Evolutionary conservation across 1,140 invertebrate species (phyloP), one percentile per base, ranked within the genome.

Genomic region (Drosophila elegans): DNA sequence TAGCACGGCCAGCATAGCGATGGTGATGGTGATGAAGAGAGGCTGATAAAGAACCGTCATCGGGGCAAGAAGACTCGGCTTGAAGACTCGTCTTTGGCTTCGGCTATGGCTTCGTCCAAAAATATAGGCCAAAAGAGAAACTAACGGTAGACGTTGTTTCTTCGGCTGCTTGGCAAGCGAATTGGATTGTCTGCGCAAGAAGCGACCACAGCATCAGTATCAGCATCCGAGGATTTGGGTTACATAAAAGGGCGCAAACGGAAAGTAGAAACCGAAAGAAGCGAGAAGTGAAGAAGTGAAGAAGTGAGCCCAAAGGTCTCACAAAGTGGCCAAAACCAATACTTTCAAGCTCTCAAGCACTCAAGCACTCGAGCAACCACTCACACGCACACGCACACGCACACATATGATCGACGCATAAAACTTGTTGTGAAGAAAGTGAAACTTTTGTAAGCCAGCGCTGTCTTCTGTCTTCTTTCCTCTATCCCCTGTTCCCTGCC

Each of bases 81-180:
- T 3, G 52, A 41, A 62, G 53, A 54, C 59, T 51, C 66, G 54
- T 13, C 57, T 62, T 45, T 36, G 53, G 16, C 48, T 59, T 34
- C 25, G 55, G 48, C 68, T 44, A 13, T 21, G 29, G 34, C 45
- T 63, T 62, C 67, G 61, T 41, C 61, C 67, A 6, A 42, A 80
- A 89, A 91, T 91, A 85, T 91, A 86, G 90, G 90, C 90, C 90
- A 91, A 91, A 91, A 91, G 90, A 91, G 90, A 91, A 91, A 91
- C 90, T 91, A 91, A 91, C 89, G 81, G 89, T 91, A 91, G 73
- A 89, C 59, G 67, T 49, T 71, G 78, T 52, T 79, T 55, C 57
- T 63, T 73, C 34, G 49, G 42, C 62, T 21, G n/a, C 44, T 41
- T 68, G 64, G 45, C 46, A 44, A 68, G 59, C 59, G 59, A 52